A percentile compares a stretch with the other conserved stretches of the same genome.
These are phyloP conservation scores for Drosophila ohnishii DNA, from an alignment of 1,140 invertebrate genomes.

Conservation along the genomic window DNA sequence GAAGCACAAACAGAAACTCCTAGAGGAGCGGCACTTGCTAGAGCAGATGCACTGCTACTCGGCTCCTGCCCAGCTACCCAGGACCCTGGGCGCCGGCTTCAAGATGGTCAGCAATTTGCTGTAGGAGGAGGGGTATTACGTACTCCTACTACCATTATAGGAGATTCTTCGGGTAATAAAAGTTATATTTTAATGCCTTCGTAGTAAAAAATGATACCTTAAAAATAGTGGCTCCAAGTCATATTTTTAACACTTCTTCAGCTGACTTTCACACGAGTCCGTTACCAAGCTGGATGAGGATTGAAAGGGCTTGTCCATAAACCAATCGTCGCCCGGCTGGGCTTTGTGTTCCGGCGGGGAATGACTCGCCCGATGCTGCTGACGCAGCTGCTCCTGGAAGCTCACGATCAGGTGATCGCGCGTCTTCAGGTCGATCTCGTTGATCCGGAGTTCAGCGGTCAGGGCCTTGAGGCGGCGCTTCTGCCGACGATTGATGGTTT, in stretches of 20 bases:
- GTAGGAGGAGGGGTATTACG: conserved; percentile 4
- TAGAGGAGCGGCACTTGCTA: conserved; percentile 70
- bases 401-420: conserved; percentile 57
- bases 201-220: conserved; percentile 13
- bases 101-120: conserved; percentile 68
- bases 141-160: too few species aligned
- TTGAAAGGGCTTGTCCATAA: conserved; percentile 6
- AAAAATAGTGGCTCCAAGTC: background rate
- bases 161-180: background rate
- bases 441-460: conserved; percentile 67
- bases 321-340: background rate
- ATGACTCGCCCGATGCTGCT: background rate
- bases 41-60: conserved; percentile 80
- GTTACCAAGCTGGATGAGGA: background rate
- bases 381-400: conserved; percentile 46
- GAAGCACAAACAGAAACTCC: conserved; percentile 76
- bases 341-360: too few species aligned
- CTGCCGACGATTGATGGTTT: conserved; percentile 55
- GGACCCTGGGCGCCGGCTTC: conserved; percentile 72
- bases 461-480: conserved; percentile 59
- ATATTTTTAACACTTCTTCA: background rate
- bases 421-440: conserved; percentile 68
- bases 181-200: conserved; percentile 1
- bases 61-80: conserved; percentile 66
- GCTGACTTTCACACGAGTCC: background rate